These are phyloP conservation scores for Agrilus biguttatus DNA, from an alignment of 2,888 invertebrate genomes.

Conservation along the genomic window DNA sequence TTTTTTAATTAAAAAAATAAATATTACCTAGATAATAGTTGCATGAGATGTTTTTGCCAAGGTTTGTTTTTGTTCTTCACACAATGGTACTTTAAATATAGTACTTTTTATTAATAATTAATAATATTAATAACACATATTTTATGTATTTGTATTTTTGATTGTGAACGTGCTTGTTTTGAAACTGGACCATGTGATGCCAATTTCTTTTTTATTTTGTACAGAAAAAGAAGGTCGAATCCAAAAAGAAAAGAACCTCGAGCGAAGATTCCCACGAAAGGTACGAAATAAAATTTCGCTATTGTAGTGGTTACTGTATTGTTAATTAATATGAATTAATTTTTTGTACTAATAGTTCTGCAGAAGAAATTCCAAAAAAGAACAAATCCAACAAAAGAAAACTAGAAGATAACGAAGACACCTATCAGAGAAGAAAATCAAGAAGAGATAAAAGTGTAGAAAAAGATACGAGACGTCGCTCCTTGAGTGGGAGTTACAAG, in stretches of 20 bases:
- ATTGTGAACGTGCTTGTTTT: too few species aligned
- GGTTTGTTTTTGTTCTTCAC: too few species aligned
- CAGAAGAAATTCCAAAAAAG: constrained; percentile 18
- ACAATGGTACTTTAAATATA: too few species aligned
- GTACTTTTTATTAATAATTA: too few species aligned
- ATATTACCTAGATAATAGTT: too few species aligned
- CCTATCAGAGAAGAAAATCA: constrained; percentile 9
- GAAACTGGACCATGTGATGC: too few species aligned
- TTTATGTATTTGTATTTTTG: too few species aligned
- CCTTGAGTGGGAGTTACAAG: constrained; percentile 6
- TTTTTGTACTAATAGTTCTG: constrained; percentile 18
- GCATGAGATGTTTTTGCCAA: too few species aligned
- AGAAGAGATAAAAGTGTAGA: neutral
- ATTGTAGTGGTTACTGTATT: constrained; percentile 1
- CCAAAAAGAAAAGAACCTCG: constrained; percentile 40
- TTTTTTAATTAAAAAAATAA: too few species aligned
- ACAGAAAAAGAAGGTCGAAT: constrained; percentile 41
- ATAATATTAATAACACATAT: too few species aligned
- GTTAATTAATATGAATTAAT: neutral
- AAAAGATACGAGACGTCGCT: constrained; percentile 16
- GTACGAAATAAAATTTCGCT: constrained; percentile 23
- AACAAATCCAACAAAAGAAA: constrained; percentile 12
- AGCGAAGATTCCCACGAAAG: constrained; percentile 41
- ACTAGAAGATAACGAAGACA: constrained; percentile 1
- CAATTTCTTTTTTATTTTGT: constrained; percentile 20